Percentiles rank a stretch among this genome's conserved stretches.
phyloP scores from a whole-genome alignment of 2,888 invertebrate species.

The Thereva unica region DNA sequence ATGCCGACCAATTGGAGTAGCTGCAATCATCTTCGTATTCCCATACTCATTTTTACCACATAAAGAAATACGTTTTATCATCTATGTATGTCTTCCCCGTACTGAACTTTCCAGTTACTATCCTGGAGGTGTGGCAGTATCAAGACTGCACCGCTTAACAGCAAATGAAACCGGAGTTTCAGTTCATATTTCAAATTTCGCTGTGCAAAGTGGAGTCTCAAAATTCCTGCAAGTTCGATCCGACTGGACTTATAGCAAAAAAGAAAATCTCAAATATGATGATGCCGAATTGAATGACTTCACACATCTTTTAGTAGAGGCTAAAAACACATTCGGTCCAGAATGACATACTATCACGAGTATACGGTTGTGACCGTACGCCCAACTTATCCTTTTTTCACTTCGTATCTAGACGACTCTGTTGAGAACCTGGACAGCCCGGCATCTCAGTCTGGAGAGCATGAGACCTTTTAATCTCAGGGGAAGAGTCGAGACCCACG shows the following conservation, averaged over 20 bases:
- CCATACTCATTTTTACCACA: slow-evolving; percentile 95
- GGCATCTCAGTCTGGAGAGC: too few species aligned
- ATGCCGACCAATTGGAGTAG: slow-evolving; percentile 69
- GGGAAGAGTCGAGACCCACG: too few species aligned
- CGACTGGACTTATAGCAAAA: slow-evolving; percentile 84
- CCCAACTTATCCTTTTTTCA: too few species aligned
- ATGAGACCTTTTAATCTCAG: too few species aligned
- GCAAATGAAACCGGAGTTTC: slow-evolving; percentile 67
- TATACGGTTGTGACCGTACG: too few species aligned
- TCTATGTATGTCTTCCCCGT: slow-evolving; percentile 96
- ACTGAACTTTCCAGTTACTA: slow-evolving; percentile 90
- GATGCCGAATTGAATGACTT: slow-evolving; percentile 70
- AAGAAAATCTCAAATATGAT: slow-evolving; percentile 70
- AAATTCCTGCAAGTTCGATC: slow-evolving; percentile 83
- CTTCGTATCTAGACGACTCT: too few species aligned
- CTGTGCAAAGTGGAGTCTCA: slow-evolving; percentile 95
- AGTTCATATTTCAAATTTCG: slow-evolving; percentile 88
- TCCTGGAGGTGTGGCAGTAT: slow-evolving; percentile 90
- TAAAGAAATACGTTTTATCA: slow-evolving; percentile 96
- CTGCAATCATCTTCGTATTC: slow-evolving; percentile 77
- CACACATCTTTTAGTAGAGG: slow-evolving; percentile 80
- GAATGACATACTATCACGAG: too few species aligned
- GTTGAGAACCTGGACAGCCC: too few species aligned
- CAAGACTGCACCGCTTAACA: slow-evolving; percentile 77
- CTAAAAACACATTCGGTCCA: slow-evolving; percentile 78